A percentile compares a stretch with the other conserved stretches of the same genome.
phyloP scores from a whole-genome alignment of 2,888 invertebrate genomes.

The Lissonota sp. region DNA sequence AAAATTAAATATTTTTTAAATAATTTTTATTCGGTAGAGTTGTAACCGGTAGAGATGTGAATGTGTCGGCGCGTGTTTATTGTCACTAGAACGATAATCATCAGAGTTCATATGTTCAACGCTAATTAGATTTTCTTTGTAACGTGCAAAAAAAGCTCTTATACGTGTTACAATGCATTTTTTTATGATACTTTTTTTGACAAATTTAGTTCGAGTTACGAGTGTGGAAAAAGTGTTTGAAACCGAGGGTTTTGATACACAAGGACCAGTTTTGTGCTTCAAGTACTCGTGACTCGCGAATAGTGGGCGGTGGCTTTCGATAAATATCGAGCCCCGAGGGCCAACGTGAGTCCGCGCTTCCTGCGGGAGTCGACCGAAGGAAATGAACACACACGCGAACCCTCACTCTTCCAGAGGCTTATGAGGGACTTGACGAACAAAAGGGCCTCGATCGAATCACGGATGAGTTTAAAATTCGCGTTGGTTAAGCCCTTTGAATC shows the following conservation, averaged over 20 bases:
- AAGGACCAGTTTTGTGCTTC: constrained; percentile 33
- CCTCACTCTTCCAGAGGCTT: not conserved
- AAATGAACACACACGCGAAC: constrained; percentile 59
- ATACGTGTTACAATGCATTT: not conserved
- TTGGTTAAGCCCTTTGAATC: not conserved
- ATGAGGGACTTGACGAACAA: not conserved
- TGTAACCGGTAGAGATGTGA: not conserved
- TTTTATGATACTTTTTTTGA: not conserved
- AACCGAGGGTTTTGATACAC: not conserved
- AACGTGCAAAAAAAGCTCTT: constrained; percentile 12
- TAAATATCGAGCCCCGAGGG: constrained; percentile 52
- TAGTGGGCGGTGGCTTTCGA: constrained; percentile 54
- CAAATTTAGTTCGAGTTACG: not conserved
- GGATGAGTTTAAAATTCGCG: no score
- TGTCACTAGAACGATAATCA: constrained; percentile 41
- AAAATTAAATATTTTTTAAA: no score
- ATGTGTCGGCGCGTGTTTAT: constrained; percentile 21
- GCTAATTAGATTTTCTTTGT: constrained; percentile 49
- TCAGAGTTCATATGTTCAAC: constrained; percentile 37
- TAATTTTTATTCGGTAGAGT: no score
- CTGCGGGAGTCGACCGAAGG: constrained; percentile 49
- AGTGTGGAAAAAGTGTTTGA: not conserved
- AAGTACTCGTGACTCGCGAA: constrained; percentile 44
- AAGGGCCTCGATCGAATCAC: not conserved
- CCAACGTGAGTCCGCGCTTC: constrained; percentile 39